Percentiles rank a stretch among this genome's conserved stretches.
Conservation (phyloP, 1,140 invertebrate species). For the Melanaphis sacchari region DNA sequence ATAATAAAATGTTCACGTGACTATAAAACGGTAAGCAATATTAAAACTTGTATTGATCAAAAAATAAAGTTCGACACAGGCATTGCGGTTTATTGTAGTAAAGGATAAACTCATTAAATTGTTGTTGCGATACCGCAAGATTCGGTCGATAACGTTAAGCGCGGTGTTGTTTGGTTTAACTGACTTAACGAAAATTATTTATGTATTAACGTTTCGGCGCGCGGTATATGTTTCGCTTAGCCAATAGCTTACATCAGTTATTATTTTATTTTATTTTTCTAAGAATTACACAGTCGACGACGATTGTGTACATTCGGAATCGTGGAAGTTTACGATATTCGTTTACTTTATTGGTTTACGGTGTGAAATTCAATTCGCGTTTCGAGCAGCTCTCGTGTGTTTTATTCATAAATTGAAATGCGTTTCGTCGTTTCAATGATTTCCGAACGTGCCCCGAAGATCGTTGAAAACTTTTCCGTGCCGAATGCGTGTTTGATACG, state of each 20-base stretch:
- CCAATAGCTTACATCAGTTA: not conserved
- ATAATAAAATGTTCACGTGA: not conserved
- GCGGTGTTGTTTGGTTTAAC: not conserved
- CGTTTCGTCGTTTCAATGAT: not conserved
- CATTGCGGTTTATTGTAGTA: not conserved
- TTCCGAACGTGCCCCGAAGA: constrained; percentile 14
- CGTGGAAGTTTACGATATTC: not conserved
- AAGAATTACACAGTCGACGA: not conserved
- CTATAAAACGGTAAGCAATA: not conserved
- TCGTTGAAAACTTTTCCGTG: not conserved
- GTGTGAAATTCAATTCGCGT: constrained; percentile 5
- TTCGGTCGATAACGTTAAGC: not conserved
- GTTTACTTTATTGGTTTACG: constrained; percentile 20
- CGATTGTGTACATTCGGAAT: not conserved
- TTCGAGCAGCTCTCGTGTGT: not conserved
- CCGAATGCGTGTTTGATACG: not conserved
- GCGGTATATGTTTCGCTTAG: not conserved
- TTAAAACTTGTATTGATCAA: not conserved
- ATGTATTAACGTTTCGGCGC: not conserved
- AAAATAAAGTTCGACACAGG: not conserved
- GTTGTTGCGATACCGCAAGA: not conserved
- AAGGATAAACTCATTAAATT: not conserved
- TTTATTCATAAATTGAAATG: constrained; percentile 6
- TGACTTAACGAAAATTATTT: not conserved
- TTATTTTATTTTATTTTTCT: not conserved